These are phyloP conservation scores for Mesocricetus auratus DNA, from an alignment of 2,113 vertebrate species.

Conservation along the genomic window DNA sequence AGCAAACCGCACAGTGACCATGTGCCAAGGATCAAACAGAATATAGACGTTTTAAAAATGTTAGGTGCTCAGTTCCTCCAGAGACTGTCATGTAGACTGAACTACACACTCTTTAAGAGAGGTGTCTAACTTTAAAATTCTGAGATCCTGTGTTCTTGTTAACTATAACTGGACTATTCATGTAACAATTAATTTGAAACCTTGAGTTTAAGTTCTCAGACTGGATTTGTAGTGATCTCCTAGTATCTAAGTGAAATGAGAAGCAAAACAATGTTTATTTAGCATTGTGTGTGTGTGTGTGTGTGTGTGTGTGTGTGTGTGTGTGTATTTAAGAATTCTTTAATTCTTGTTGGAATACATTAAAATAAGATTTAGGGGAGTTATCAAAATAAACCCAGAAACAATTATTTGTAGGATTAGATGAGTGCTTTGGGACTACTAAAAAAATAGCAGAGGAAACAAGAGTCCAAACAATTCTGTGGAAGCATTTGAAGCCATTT, in stretches of 20 bases:
- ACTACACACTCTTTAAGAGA: not conserved
- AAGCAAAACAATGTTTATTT: not conserved
- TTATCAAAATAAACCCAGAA: conserved; percentile 41
- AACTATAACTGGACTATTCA: conserved; percentile 28
- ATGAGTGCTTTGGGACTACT: not conserved
- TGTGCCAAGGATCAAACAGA: not conserved
- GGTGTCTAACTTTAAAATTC: conserved; percentile 34
- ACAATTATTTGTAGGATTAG: conserved; percentile 16
- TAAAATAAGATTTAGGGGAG: conserved; percentile 10
- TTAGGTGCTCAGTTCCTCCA: not conserved
- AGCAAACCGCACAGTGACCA: not conserved
- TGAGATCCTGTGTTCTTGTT: conserved; percentile 3
- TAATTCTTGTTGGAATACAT: conserved; percentile 23
- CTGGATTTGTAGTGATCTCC: not conserved
- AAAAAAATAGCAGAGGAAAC: conserved; percentile 15
- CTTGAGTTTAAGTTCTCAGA: conserved; percentile 40
- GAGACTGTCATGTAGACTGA: not conserved
- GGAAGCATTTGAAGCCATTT: not conserved
- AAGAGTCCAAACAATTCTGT: conserved; percentile 19
- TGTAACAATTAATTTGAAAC: conserved; percentile 34
- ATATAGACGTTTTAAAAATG: not conserved
- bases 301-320: not conserved
- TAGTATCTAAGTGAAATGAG: not conserved
- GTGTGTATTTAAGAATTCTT: not conserved
- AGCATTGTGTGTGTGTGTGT: not conserved